Conservation (phyloP, 2,888 invertebrate species). For the Melanophora roralis region DNA sequence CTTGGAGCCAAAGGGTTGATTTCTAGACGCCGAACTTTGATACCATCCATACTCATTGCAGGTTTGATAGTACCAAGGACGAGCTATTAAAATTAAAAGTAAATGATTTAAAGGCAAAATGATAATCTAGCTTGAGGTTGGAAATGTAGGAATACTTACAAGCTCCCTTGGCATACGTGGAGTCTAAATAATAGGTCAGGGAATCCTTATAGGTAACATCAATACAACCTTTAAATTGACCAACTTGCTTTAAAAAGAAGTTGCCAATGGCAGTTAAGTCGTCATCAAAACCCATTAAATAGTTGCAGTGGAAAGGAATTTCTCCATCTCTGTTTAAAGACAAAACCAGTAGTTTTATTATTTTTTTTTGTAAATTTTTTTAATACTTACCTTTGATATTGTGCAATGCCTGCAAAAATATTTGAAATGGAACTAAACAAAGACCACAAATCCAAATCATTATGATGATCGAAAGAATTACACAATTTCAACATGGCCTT, state of each 20-base stretch:
- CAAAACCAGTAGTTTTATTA: not conserved
- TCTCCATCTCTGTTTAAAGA: slow-evolving; percentile 63
- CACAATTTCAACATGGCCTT: slow-evolving; percentile 73
- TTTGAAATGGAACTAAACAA: slow-evolving; percentile 73
- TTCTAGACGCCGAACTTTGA: slow-evolving; percentile 82
- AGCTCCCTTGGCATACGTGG: slow-evolving; percentile 59
- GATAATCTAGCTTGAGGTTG: no score
- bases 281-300: slow-evolving; percentile 66
- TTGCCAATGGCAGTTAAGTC: slow-evolving; percentile 70
- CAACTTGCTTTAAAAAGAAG: slow-evolving; percentile 63
- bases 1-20: slow-evolving; percentile 79
- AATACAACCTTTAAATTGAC: slow-evolving; percentile 62
- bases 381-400: slow-evolving; percentile 70
- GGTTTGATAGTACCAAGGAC: slow-evolving; percentile 89
- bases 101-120: no score
- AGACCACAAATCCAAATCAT: slow-evolving; percentile 72
- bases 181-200: slow-evolving; percentile 64
- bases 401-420: slow-evolving; percentile 70
- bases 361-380: not conserved
- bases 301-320: slow-evolving; percentile 66
- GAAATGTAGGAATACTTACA: slow-evolving; percentile 65
- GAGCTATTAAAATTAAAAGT: slow-evolving; percentile 77
- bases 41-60: slow-evolving; percentile 92
- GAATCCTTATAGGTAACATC: slow-evolving; percentile 68
- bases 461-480: slow-evolving; percentile 70